phyloP scores from a whole-genome alignment of 37 sponge, comb jelly and placozoan genomes.

The Cladorhizidae sp. region DNA sequence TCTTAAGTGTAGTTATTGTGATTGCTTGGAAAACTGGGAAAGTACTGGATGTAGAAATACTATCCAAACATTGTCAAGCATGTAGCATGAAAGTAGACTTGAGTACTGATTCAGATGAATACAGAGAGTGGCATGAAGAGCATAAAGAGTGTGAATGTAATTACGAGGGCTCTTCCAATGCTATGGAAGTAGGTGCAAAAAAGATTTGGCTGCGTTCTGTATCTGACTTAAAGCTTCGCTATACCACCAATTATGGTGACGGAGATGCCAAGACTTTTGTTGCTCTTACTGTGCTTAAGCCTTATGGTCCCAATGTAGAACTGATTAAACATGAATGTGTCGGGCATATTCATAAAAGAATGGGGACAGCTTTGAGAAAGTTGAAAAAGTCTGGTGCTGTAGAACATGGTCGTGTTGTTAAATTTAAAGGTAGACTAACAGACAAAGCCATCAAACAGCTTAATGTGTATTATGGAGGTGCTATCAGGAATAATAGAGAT shows the following conservation, averaged over 20 bases:
- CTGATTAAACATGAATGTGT: slow-evolving; percentile 11
- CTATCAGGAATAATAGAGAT: background rate
- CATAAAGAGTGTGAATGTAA: background rate
- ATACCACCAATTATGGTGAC: background rate
- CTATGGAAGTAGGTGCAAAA: background rate
- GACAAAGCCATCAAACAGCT: background rate
- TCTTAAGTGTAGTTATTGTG: background rate
- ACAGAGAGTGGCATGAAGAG: background rate
- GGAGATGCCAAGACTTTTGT: slow-evolving; percentile 5
- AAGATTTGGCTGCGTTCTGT: slow-evolving; percentile 2
- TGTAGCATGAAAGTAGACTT: background rate
- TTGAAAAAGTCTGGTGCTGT: background rate
- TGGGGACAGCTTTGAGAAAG: background rate
- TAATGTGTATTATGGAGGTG: slow-evolving; percentile 15
- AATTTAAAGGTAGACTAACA: slow-evolving; percentile 1
- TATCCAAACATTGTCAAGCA: slow-evolving; percentile 4
- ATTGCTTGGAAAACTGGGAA: too few species aligned
- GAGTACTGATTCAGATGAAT: background rate
- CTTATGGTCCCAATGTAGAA: background rate
- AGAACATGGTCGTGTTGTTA: background rate
- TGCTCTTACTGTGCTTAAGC: too few species aligned
- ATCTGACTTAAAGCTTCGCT: background rate
- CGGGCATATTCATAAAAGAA: slow-evolving; percentile 3
- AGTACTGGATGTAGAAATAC: background rate
- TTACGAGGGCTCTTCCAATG: background rate